phyloP scores from a whole-genome alignment of 2,113 vertebrate genomes.

The Hydrolagus affinis region DNA sequence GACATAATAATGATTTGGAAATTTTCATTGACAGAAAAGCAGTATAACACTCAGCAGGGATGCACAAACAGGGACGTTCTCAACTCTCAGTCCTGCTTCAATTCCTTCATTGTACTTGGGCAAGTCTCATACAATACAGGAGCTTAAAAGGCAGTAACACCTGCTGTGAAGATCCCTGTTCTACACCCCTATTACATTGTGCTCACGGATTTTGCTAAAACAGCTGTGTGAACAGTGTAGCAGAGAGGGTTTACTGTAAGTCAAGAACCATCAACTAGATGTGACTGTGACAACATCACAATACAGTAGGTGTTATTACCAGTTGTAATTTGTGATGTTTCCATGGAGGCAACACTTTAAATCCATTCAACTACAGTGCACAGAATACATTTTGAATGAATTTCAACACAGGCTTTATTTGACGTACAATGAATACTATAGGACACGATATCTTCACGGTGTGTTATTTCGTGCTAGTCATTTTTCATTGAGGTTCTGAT shows the following conservation, averaged over 20 bases:
- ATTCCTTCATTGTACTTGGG: not conserved
- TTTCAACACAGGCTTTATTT: too few relatives aligned
- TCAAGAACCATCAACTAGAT: not conserved
- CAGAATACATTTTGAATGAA: slow-evolving; percentile 5
- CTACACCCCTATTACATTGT: not conserved
- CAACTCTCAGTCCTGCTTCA: not conserved
- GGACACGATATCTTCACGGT: not conserved
- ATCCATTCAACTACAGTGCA: not conserved
- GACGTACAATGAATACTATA: not conserved
- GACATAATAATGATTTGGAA: not conserved
- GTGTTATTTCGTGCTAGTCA: not conserved
- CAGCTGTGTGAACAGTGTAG: not conserved
- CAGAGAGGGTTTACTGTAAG: not conserved
- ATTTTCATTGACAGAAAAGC: not conserved
- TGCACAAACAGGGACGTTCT: not conserved
- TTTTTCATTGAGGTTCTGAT: not conserved
- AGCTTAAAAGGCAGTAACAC: not conserved
- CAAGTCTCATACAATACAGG: not conserved
- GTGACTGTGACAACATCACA: not conserved
- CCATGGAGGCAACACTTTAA: not conserved
- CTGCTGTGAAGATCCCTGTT: not conserved
- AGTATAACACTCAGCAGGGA: not conserved
- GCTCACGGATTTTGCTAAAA: not conserved
- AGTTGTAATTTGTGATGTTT: not conserved
- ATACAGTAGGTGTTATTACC: not conserved